phyloP scores from a whole-genome alignment of 2,888 invertebrate species.

The Spicauda simplicius region DNA sequence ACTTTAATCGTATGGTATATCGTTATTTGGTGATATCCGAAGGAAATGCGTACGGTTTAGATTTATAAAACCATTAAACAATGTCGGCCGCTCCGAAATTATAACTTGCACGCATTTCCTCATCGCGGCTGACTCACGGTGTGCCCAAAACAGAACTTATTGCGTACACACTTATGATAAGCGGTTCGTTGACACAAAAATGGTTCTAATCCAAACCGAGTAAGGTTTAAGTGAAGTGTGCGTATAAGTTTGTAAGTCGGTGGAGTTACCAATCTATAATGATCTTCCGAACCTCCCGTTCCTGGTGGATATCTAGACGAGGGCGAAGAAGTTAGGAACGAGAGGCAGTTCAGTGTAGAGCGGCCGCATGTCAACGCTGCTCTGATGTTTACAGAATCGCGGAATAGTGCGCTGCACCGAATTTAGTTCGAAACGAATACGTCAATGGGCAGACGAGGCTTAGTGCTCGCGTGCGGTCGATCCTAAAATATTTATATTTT shows the following conservation, averaged over 20 bases:
- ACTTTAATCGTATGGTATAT: slow-evolving; percentile 6
- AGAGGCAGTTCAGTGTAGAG: slow-evolving; percentile 54
- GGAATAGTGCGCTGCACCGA: slow-evolving; percentile 82
- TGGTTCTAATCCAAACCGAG: slow-evolving; percentile 43
- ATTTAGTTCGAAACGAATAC: slow-evolving; percentile 82
- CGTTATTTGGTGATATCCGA: slow-evolving; percentile 49
- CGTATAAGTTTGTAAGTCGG: slow-evolving; percentile 53
- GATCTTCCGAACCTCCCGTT: slow-evolving; percentile 57
- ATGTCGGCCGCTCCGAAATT: slow-evolving; percentile 78
- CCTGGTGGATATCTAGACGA: slow-evolving; percentile 45
- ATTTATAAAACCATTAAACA: slow-evolving; percentile 78
- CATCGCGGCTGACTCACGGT: slow-evolving; percentile 77
- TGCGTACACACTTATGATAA: slow-evolving; percentile 59
- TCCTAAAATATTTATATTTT: slow-evolving; percentile 78
- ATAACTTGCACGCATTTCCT: slow-evolving; percentile 83
- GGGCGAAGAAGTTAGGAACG: slow-evolving; percentile 48
- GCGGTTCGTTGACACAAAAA: slow-evolving; percentile 42
- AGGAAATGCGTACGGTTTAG: slow-evolving; percentile 55
- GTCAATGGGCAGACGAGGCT: slow-evolving; percentile 77
- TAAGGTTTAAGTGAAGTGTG: slow-evolving; percentile 41
- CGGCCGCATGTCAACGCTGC: slow-evolving; percentile 64
- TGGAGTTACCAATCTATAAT: slow-evolving; percentile 54
- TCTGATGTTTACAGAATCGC: slow-evolving; percentile 81
- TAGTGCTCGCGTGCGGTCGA: slow-evolving; percentile 66
- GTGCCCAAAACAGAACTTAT: slow-evolving; percentile 82